Conservation (phyloP, 1,140 invertebrate genomes). For the Amphibalanus amphitrite region DNA sequence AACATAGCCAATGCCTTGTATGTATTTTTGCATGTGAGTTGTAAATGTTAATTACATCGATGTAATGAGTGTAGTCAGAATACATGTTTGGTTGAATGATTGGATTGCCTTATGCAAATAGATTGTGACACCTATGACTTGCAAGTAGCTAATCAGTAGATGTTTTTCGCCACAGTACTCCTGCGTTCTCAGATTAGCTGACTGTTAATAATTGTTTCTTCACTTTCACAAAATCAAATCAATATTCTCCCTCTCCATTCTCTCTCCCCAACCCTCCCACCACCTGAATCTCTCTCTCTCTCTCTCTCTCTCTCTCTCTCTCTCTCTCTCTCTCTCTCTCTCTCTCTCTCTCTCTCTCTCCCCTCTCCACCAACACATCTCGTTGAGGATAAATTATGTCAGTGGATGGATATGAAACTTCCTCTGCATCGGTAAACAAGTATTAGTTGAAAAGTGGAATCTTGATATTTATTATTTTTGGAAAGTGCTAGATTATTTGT, state of each 20-base stretch:
- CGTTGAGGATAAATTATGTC: neutral
- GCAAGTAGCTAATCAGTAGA: too few species aligned
- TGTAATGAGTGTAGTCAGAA: too few species aligned
- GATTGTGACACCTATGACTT: too few species aligned
- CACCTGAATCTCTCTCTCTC: neutral
- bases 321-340: too few species aligned
- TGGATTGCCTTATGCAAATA: too few species aligned
- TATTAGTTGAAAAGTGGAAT: neutral
- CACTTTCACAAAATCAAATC: neutral
- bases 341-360: neutral
- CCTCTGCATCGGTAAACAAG: neutral
- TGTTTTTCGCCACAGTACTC: too few species aligned
- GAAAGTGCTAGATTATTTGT: neutral
- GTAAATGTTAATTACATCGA: too few species aligned
- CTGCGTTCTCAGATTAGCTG: neutral
- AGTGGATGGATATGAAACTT: neutral
- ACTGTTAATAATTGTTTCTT: neutral
- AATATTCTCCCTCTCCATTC: neutral
- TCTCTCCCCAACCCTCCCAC: neutral
- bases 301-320: too few species aligned
- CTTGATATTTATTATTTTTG: neutral
- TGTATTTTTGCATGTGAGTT: too few species aligned
- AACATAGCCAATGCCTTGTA: too few species aligned
- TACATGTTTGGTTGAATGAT: too few species aligned
- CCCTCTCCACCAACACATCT: neutral